Evolutionary conservation across 2,113 vertebrate species (phyloP).

Genomic region (Macaca nemestrina): DNA sequence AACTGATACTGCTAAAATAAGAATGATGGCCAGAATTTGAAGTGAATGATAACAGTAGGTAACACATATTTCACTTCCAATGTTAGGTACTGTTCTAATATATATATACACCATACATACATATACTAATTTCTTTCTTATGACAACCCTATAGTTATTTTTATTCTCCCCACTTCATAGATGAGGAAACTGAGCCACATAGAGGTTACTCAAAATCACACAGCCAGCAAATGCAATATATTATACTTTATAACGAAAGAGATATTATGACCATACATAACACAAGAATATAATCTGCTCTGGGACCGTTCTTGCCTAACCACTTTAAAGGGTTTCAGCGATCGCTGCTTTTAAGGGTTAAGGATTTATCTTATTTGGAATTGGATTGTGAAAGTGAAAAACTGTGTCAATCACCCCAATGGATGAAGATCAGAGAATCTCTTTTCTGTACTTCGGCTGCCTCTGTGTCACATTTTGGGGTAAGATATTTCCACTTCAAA

Average conservation of each 20-base stretch:
- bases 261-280: neutral
- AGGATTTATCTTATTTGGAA: neutral
- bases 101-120: neutral
- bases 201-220: neutral
- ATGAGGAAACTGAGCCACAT: neutral
- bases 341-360: neutral
- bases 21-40: neutral
- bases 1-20: neutral
- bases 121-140: neutral
- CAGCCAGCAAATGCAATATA: neutral
- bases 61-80: neutral
- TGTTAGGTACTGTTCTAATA: neutral
- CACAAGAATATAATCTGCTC: neutral
- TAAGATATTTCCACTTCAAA: neutral
- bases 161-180: slow-evolving; percentile 16
- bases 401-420: neutral
- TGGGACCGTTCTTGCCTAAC: neutral
- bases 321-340: neutral
- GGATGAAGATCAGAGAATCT: neutral
- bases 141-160: neutral
- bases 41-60: neutral
- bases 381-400: neutral
- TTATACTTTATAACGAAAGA: neutral
- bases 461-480: neutral
- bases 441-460: neutral